Base-by-base conservation (phyloP, 2,888 invertebrate species). In the Papilio demoleus region DNA sequence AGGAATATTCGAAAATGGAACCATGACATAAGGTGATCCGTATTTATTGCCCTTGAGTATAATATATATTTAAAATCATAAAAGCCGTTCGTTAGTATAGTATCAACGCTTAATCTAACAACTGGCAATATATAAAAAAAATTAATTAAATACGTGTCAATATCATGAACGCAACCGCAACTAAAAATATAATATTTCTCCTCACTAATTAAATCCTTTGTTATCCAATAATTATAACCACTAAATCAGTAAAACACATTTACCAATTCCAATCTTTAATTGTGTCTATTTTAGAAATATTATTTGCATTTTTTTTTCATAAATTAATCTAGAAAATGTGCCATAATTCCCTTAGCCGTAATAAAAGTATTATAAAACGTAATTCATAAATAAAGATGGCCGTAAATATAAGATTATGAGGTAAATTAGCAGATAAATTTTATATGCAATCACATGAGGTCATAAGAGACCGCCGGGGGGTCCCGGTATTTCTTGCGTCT, bases 401-500 rank as follows among this genome's bases (percentile, higher is more conserved):
- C 73, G 68, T 83, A 80, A 83, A 81, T 65, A 60, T 36, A 67
- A 73, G 75, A 77, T 79, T 76, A 72, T 68, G 75, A 71, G 74
- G 80, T 80, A 81, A 83, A 79, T 79, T 80, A 77, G 78, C 74
- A 75, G 81, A 78, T 83, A 70, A 81, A 78, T 72, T 81, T 81
- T 79, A 84, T 84, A 77, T 70, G 83, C 81, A 82, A 85, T 84
- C 73, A 79, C 67, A 74, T 38, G 71, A 73, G 73, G 69, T 72
- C 73, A 70, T 77, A 76, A 76, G 72, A 64, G 27, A 66, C 27
- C 76, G 67, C 71, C 74, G 76, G 81, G 82, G 67, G 81, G 76
- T 75, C 79, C 71, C 56, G 63, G 62, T 65, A 62, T 70, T 72
- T 63, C 72, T 71, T 72, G 70, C 65, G 71, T 66, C 74, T 77